These are phyloP conservation scores for Serilophus lunatus DNA, from an alignment of 2,113 vertebrate genomes.

Conservation along the genomic window DNA sequence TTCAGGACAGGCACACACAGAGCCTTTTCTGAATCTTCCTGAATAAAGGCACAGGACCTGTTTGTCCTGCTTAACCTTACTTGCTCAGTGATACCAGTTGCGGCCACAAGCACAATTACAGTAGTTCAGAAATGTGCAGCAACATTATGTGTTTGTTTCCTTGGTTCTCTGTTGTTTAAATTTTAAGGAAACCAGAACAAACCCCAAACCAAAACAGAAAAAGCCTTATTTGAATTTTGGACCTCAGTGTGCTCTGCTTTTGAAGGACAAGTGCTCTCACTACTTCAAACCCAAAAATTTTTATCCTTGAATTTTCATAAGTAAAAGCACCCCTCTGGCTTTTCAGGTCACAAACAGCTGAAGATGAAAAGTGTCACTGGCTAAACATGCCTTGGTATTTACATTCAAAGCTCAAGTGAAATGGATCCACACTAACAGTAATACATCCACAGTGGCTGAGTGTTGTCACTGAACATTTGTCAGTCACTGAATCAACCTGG, in stretches of 20 bases:
- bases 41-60: background rate
- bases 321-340: background rate
- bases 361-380: background rate
- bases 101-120: background rate
- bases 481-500: background rate
- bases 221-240: background rate
- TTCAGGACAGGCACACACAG: background rate
- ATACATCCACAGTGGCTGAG: background rate
- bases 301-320: background rate
- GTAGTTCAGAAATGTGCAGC: background rate
- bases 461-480: background rate
- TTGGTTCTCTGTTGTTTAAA: background rate
- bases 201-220: background rate
- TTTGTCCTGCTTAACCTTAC: background rate
- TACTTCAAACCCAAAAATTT: background rate
- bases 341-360: background rate
- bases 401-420: background rate
- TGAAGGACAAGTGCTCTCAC: background rate
- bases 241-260: background rate
- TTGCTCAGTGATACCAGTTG: background rate
- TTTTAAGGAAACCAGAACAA: background rate
- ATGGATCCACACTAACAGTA: background rate
- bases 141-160: background rate
- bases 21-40: background rate
- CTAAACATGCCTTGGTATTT: background rate